A percentile compares a stretch with the other conserved stretches of the same genome.
Conservation (phyloP, 2,113 vertebrate species). For the Diphyllodes magnificus region DNA sequence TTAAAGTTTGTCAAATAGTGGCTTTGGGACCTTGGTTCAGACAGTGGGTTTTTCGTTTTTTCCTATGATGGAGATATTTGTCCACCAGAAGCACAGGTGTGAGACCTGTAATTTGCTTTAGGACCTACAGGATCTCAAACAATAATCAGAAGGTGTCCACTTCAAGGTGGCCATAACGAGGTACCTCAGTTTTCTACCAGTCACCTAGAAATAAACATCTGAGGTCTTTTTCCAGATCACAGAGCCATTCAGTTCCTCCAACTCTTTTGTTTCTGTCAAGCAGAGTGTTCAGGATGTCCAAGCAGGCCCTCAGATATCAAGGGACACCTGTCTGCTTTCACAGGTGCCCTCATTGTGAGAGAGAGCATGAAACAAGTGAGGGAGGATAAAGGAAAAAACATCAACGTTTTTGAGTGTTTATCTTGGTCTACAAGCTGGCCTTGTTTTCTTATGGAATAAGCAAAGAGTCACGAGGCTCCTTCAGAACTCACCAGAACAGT, state of each 20-base stretch:
- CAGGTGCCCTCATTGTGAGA: not conserved
- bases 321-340: not conserved
- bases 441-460: not conserved
- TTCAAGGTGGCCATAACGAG: not conserved
- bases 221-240: not conserved
- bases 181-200: not conserved
- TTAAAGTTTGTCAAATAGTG: not conserved
- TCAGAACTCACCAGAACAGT: not conserved
- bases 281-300: not conserved
- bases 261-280: not conserved
- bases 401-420: not conserved
- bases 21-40: not conserved
- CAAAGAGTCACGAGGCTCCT: not conserved
- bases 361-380: not conserved
- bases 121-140: not conserved
- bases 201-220: not conserved
- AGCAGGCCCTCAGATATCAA: not conserved
- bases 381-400: not conserved
- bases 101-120: not conserved
- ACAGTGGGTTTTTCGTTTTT: accelerated
- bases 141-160: not conserved
- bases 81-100: not conserved
- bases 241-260: not conserved
- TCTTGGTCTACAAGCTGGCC: not conserved
- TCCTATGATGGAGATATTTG: not conserved